Conservation (phyloP, 2,797 vertebrate genomes). For the Spea hammondii region DNA sequence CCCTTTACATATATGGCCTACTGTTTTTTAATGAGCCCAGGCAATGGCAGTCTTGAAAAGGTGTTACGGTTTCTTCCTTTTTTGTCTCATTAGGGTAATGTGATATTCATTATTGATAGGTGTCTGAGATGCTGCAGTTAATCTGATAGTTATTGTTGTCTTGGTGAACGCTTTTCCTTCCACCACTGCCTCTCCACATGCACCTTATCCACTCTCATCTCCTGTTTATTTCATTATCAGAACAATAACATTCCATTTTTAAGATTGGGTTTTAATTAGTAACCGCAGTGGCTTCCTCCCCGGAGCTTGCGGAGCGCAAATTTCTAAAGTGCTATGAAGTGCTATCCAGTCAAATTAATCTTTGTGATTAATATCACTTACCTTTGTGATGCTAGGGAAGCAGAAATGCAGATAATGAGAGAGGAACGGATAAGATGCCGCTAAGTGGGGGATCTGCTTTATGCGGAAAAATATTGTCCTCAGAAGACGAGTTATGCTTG, state of each 20-base stretch:
- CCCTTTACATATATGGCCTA: too few relatives aligned
- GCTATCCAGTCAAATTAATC: constrained; percentile 50
- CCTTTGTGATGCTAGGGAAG: constrained; percentile 43
- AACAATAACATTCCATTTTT: constrained; percentile 52
- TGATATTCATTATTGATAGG: constrained; percentile 11
- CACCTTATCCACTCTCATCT: constrained; percentile 52
- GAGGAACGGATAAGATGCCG: constrained; percentile 33
- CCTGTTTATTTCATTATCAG: constrained; percentile 54
- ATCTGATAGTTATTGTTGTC: constrained; percentile 31
- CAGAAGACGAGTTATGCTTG: background rate
- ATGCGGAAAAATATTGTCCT: constrained; percentile 26
- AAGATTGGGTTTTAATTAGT: constrained; percentile 52
- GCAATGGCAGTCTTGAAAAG: too few relatives aligned
- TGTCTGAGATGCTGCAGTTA: constrained; percentile 14
- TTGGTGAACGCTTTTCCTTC: constrained; percentile 9
- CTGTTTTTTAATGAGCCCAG: too few relatives aligned
- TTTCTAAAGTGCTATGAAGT: constrained; percentile 51
- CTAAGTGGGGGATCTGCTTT: constrained; percentile 33
- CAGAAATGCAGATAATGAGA: constrained; percentile 36
- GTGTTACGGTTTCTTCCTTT: background rate
- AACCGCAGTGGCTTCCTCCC: constrained; percentile 47
- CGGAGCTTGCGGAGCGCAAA: constrained; percentile 45
- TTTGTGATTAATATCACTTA: constrained; percentile 54
- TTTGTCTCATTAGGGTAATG: background rate
- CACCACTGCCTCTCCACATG: constrained; percentile 28